Evolutionary conservation across 2,888 invertebrate genomes (phyloP).

Genomic region (Caenorhabditis zanzibari): DNA sequence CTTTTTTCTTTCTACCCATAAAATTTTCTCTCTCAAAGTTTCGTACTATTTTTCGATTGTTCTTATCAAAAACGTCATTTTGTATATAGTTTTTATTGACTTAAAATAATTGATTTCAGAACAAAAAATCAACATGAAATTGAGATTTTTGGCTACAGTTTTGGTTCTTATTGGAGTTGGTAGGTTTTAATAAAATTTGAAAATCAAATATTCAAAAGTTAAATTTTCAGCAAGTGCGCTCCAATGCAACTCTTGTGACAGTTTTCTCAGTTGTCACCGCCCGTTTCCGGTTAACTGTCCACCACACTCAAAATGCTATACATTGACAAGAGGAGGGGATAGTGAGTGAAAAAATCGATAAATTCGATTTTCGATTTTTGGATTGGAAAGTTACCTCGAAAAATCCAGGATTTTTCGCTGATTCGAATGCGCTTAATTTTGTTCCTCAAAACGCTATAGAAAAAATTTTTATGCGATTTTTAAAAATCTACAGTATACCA

Average conservation of each 20-base stretch:
- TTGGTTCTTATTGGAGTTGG: constrained; percentile 3
- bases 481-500: too few species aligned
- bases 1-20: too few species aligned
- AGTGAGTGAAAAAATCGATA: neutral
- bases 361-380: neutral
- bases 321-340: neutral
- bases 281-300: constrained; percentile 21
- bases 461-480: too few species aligned
- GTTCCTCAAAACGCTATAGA: too few species aligned
- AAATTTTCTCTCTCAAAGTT: too few species aligned
- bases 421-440: too few species aligned
- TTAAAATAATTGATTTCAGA: neutral
- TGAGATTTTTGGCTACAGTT: neutral
- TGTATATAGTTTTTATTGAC: neutral
- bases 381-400: too few species aligned
- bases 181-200: neutral
- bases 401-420: too few species aligned
- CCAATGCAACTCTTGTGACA: constrained; percentile 32
- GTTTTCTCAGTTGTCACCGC: neutral
- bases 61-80: neutral
- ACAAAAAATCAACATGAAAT: neutral
- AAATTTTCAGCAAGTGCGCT: constrained; percentile 14
- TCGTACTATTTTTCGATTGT: too few species aligned
- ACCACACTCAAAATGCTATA: constrained; percentile 24
- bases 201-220: neutral